Base-by-base conservation (phyloP, 2,113 vertebrate genomes). In the Syngnathus typhle region DNA sequence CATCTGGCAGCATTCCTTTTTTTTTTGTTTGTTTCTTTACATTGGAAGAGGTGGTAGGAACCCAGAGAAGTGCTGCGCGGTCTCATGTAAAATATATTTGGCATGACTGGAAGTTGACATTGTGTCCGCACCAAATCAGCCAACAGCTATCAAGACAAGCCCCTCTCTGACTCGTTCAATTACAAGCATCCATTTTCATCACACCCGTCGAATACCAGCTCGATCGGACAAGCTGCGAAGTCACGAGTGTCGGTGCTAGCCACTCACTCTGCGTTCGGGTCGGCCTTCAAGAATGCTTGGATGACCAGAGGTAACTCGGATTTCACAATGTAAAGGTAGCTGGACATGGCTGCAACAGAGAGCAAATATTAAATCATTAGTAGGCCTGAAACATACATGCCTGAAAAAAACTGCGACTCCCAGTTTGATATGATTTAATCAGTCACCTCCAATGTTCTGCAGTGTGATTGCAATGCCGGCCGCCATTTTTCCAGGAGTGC, bases 281-380 rank as follows among this genome's bases (percentile, higher is more conserved):
- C 92, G 68, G 90, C 87, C 76, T 91, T 95, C 83, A 98, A 85
- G 85, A 98, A 98, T 59, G 96, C 91, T 85, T 98, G 95, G 88
- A 99, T 97, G 83, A 99, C 97, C 15, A 98, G 92, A 10, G 97
- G 97, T 69, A 99, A 90, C 91, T 99, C 97, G 0, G 95, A 98
- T 80, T 99, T 99, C 43, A 98, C 93, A 5, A 99, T 98, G 87
- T 96, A 99, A 81, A 98, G 88, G 90, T 99, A 99, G 88, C 97
- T 98, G 89, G 96, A 98, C 95, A 99, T 98, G 55, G 97, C 97
- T 99, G 88, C 0, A n/a, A 79, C 27, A 58, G 55, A 55, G 21
- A 18, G 55, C 36, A 58, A 58, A 36, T 36, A 36, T 16, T 16
- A 15, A 58, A 58, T 2, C 15, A 7, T 36, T 13, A 56, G 27